Evolutionary conservation across 2,888 invertebrate genomes (phyloP), one percentile per base, ranked within the genome.

Genomic region (Sesamia inferens): DNA sequence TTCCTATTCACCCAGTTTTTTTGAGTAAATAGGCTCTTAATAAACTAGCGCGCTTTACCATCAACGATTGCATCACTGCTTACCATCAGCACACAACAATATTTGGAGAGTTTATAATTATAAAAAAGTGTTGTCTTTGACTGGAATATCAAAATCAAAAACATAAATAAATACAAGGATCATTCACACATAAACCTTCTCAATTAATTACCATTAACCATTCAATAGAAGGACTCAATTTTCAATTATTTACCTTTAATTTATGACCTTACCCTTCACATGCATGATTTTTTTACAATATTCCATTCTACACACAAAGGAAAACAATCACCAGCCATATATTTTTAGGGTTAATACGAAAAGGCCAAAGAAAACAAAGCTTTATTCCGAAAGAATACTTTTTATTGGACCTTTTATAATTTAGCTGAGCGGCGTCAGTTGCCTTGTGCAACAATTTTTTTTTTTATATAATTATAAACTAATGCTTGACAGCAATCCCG

Each of bases 191-290:
- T 0, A 1, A 39, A 54, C 22, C 16, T 39, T n/a, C 6, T 19
- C n/a, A 47, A 59, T 44, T 24, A 67, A 67, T 57, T 5, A 39
- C 31, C 19, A n/a, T n/a, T n/a, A 4, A 16, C 5, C 5, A 63
- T 72, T 39, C 57, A 63, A 79, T 39, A 24, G 0, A 59, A 55
- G 10, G n/a, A 42, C 44, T 44, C 62, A 65, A 80, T 80, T 62
- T 39, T 44, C 62, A 65, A 80, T 80, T 62, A 67, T 74, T 54
- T 55, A 64, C 6, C 19, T 7, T 16, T 66, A 11, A 68, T 64
- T 61, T 47, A 65, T 59, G 11, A 59, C 5, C n/a, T 13, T 51
- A 65, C n/a, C 71, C 31, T 31, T 58, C 31, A 16, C 13, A 57
- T 44, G 57, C 24, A 39, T 51, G 22, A 62, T 54, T 65, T 58